Conservation (phyloP, 2,797 vertebrate species). For the Sylvia borin region DNA sequence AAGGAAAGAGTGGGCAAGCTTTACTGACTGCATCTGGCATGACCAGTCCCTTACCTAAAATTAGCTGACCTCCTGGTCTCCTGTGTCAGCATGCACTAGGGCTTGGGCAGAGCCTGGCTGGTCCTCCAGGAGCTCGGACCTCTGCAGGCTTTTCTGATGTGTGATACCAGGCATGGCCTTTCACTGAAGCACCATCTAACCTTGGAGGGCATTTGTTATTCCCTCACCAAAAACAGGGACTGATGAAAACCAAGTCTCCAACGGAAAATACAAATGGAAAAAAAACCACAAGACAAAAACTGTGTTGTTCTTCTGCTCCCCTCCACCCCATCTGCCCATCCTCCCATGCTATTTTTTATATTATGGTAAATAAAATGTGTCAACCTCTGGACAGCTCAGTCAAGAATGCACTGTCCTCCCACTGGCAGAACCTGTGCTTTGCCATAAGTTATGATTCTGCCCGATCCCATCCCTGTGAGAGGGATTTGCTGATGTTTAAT, state of each 20-base stretch:
- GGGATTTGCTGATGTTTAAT: not conserved
- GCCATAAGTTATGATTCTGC: not conserved
- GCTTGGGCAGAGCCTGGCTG: not conserved
- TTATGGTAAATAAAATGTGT: not conserved
- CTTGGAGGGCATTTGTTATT: not conserved
- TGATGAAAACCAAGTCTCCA: not conserved
- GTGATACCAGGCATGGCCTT: not conserved
- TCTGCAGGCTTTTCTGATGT: not conserved
- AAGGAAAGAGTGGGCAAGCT: conserved; percentile 62
- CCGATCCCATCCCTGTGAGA: not conserved
- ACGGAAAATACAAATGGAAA: not conserved
- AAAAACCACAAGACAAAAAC: not conserved
- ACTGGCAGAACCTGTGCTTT: not conserved
- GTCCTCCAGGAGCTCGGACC: not conserved
- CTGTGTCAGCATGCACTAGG: not conserved
- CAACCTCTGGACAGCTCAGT: not conserved
- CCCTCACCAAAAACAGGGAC: not conserved
- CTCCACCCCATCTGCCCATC: not conserved
- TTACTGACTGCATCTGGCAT: conserved; percentile 35
- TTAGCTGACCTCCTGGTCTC: not conserved
- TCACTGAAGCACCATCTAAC: not conserved
- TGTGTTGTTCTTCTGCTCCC: not conserved
- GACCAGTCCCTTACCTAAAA: conserved; percentile 54
- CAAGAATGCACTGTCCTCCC: not conserved
- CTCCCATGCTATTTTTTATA: fast-evolving